phyloP scores from a whole-genome alignment of 1,140 invertebrate genomes.

The Hermetia illucens region DNA sequence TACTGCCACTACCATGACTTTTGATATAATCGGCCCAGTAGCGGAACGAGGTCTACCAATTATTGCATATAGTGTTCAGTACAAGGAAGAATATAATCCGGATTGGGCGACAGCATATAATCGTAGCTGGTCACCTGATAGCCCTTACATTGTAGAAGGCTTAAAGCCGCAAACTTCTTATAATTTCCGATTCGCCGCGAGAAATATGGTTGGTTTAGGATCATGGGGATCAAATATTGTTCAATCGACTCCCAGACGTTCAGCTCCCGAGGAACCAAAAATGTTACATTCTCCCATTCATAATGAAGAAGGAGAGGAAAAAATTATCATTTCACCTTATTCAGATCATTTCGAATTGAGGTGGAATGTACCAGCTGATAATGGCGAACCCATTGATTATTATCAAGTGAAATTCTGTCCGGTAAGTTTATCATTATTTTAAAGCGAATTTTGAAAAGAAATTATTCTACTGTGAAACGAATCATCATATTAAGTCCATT shows the following conservation, averaged over 20 bases:
- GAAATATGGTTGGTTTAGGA: constrained; percentile 69
- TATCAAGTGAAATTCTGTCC: constrained; percentile 70
- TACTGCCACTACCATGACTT: constrained; percentile 72
- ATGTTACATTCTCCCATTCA: constrained; percentile 24
- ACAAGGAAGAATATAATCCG: constrained; percentile 48
- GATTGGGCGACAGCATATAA: constrained; percentile 52
- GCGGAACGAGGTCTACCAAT: constrained; percentile 61
- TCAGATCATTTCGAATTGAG: constrained; percentile 61
- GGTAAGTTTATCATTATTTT: constrained; percentile 37
- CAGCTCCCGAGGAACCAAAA: constrained; percentile 28
- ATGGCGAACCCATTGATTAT: constrained; percentile 72
- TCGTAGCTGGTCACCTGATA: constrained; percentile 59
- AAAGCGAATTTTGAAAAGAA: background rate
- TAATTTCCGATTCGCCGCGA: constrained; percentile 69
- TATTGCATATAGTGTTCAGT: constrained; percentile 54
- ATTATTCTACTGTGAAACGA: constrained; percentile 11
- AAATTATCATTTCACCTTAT: constrained; percentile 35
- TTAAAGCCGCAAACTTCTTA: constrained; percentile 66
- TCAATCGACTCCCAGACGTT: constrained; percentile 41
- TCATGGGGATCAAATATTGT: constrained; percentile 44
- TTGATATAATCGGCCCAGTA: constrained; percentile 55
- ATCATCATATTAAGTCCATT: background rate
- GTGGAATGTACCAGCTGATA: constrained; percentile 72
- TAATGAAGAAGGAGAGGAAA: constrained; percentile 23
- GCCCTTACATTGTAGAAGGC: constrained; percentile 64